These are phyloP conservation scores for Aldrovandia affinis DNA, from an alignment of 2,797 vertebrate species.

Conservation along the genomic window DNA sequence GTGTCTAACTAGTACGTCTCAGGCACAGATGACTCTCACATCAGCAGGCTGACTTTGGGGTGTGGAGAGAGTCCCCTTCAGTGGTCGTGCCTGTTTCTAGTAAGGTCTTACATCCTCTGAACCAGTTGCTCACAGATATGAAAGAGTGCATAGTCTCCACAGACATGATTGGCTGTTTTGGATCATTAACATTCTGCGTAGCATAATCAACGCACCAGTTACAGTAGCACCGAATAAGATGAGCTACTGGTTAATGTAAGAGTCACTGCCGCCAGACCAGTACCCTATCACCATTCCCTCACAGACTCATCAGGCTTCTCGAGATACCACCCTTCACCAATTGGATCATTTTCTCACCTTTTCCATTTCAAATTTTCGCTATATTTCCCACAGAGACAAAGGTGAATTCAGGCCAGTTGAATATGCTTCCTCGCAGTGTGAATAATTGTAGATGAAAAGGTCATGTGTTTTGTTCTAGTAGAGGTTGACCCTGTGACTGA, in stretches of 20 bases:
- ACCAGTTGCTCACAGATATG: not conserved
- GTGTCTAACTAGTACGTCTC: not conserved
- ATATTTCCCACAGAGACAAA: not conserved
- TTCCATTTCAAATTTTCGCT: slow-evolving; percentile 1
- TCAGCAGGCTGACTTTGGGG: not conserved
- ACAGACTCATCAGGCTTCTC: not conserved
- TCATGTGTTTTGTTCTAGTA: slow-evolving; percentile 17
- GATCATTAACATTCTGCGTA: not conserved
- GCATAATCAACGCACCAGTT: not conserved
- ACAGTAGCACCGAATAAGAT: not conserved
- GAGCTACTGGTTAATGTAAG: not conserved
- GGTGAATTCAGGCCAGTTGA: slow-evolving; percentile 1
- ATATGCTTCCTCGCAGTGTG: slow-evolving; percentile 14
- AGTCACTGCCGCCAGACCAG: not conserved
- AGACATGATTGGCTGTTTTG: not conserved
- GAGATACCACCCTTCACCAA: not conserved
- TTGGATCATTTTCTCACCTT: not conserved
- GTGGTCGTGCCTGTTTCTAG: not conserved
- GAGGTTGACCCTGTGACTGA: not conserved
- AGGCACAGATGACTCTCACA: not conserved
- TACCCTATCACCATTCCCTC: not conserved
- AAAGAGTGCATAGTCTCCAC: slow-evolving; percentile 1
- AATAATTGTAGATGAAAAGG: slow-evolving; percentile 21
- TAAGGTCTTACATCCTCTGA: slow-evolving; percentile 18
- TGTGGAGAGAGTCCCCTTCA: not conserved